phyloP scores from a whole-genome alignment of 1,140 invertebrate genomes.

The Procambarus clarkii region DNA sequence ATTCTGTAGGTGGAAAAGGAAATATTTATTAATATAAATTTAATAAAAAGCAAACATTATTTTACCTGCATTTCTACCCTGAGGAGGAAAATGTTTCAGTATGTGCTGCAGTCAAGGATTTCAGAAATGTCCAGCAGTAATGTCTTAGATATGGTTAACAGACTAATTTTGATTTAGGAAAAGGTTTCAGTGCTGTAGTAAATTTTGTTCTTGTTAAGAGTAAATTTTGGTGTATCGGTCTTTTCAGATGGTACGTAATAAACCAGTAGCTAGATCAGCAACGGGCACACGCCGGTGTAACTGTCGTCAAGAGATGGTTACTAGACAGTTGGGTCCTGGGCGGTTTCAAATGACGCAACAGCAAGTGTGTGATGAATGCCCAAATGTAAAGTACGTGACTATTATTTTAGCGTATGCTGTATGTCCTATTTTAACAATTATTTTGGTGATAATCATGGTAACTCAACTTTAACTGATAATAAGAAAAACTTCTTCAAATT shows the following conservation, averaged over 20 bases:
- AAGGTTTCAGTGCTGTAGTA: no score
- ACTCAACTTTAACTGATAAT: no score
- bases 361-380: conserved; percentile 98
- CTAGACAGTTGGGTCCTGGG: conserved; percentile 95
- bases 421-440: no score
- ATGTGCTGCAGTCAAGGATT: no score
- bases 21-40: no score
- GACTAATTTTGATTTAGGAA: not conserved
- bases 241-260: conserved; percentile 92
- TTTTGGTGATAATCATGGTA: no score
- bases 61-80: no score
- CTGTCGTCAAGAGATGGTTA: conserved; percentile 98
- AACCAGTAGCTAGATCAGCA: conserved; percentile 95
- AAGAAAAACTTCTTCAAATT: no score
- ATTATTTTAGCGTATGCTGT: not conserved
- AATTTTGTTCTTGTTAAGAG: no score
- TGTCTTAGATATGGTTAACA: not conserved
- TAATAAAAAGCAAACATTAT: no score
- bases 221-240: not conserved
- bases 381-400: conserved; percentile 89
- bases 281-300: conserved; percentile 98
- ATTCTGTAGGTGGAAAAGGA: no score
- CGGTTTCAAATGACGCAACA: conserved; percentile 99
- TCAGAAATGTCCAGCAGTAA: not conserved
- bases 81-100: no score